These are phyloP conservation scores for Mus musculus DNA, from an alignment of 2,113 vertebrate genomes.

Conservation along the genomic window DNA sequence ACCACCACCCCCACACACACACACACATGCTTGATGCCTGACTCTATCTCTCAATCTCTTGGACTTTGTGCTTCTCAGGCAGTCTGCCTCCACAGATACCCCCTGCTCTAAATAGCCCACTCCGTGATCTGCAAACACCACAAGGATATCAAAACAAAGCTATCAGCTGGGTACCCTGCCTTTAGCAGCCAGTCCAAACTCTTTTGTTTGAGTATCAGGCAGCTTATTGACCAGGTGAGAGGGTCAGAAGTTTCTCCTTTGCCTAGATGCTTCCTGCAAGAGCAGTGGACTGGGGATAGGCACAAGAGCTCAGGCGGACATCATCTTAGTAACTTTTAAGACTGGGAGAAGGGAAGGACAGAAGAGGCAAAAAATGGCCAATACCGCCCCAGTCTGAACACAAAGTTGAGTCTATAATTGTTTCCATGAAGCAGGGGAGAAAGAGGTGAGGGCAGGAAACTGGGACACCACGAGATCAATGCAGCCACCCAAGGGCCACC, in stretches of 20 bases:
- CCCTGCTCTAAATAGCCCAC: conserved; percentile 43
- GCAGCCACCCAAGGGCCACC: neutral
- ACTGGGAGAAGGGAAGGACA: neutral
- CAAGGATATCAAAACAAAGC: conserved; percentile 78
- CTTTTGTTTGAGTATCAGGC: conserved; percentile 54
- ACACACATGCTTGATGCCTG: neutral
- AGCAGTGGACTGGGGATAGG: neutral
- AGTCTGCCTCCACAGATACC: conserved; percentile 53
- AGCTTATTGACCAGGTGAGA: neutral
- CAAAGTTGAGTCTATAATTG: neutral
- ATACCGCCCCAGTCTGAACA: neutral
- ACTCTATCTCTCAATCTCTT: neutral
- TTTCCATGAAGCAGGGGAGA: conserved; percentile 6
- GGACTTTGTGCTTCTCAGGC: conserved; percentile 46
- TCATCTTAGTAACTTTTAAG: neutral
- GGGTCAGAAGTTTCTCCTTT: conserved; percentile 71
- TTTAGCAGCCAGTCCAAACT: conserved; percentile 47
- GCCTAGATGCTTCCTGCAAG: neutral
- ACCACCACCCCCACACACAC: too few relatives aligned
- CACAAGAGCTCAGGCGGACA: neutral
- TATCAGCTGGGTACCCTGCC: conserved; percentile 69
- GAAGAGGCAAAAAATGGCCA: neutral
- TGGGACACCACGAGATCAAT: neutral
- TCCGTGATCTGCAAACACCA: conserved; percentile 59
- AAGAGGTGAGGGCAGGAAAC: conserved; percentile 44